These are phyloP conservation scores for Stenichneumon culpator DNA, from an alignment of 2,888 invertebrate genomes.

Conservation along the genomic window DNA sequence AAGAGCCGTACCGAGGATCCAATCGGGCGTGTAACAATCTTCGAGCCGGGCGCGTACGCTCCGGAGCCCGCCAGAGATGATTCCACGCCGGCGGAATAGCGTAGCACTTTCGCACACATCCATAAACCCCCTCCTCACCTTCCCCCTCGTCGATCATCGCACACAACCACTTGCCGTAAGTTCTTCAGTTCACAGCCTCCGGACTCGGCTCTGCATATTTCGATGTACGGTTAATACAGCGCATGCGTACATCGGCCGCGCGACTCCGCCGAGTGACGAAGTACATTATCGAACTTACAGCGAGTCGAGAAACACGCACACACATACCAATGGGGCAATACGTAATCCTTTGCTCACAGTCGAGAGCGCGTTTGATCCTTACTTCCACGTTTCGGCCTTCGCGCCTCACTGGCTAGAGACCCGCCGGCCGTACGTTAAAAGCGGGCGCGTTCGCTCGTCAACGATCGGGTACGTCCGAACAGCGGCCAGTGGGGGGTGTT, in stretches of 20 bases:
- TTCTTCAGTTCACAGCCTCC: constrained; percentile 16
- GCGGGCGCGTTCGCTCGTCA: constrained; percentile 4
- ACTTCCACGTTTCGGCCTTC: constrained; percentile 56
- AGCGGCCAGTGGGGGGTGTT: background rate
- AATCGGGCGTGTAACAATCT: constrained; percentile 68
- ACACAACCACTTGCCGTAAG: background rate
- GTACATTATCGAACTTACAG: constrained; percentile 33
- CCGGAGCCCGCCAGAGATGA: constrained; percentile 33
- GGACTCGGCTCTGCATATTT: background rate
- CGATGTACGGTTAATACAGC: background rate
- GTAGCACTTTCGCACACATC: background rate
- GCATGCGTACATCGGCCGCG: background rate
- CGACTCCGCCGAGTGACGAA: background rate
- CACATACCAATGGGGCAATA: background rate
- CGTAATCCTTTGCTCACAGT: constrained; percentile 59
- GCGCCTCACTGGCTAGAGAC: constrained; percentile 26
- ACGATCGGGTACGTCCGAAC: background rate
- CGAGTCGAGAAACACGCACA: background rate
- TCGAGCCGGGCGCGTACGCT: constrained; percentile 53
- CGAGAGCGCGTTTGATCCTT: constrained; percentile 65
- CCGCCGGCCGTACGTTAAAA: constrained; percentile 30
- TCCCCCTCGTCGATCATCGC: background rate
- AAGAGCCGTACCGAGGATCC: constrained; percentile 53
- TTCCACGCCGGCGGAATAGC: constrained; percentile 24
- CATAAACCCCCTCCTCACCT: background rate